These are phyloP conservation scores for Prosapia bicincta DNA, from an alignment of 2,888 invertebrate genomes.

Conservation along the genomic window DNA sequence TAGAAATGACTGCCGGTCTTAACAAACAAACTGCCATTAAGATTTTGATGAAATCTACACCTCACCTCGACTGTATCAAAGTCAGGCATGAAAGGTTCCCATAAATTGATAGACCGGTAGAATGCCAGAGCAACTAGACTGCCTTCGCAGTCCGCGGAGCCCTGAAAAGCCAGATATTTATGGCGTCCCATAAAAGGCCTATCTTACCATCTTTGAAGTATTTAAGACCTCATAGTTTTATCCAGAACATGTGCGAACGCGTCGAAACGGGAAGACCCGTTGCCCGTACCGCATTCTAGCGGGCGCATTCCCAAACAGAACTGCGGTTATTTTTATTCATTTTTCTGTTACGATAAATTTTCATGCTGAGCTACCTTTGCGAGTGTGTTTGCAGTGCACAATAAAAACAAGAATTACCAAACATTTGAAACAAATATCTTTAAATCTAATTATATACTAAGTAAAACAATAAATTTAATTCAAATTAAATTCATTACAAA, in stretches of 20 bases:
- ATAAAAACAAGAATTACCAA: too few relatives aligned
- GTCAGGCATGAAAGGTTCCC: neutral
- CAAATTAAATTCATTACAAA: too few relatives aligned
- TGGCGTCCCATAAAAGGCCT: neutral
- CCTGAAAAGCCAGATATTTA: neutral
- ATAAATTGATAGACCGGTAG: slow-evolving; percentile 2
- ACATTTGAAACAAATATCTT: too few relatives aligned
- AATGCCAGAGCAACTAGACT: neutral
- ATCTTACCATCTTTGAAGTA: neutral
- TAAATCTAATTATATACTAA: too few relatives aligned
- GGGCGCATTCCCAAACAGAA: neutral
- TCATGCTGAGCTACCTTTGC: neutral
- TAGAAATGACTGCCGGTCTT: neutral
- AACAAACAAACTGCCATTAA: neutral
- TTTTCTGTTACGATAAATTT: neutral
- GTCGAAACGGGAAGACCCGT: neutral
- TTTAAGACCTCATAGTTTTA: neutral
- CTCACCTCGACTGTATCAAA: neutral
- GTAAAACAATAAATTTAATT: too few relatives aligned
- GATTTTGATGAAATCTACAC: neutral
- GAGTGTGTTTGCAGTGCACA: neutral
- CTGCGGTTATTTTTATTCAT: neutral
- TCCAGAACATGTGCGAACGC: neutral
- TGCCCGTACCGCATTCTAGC: neutral
- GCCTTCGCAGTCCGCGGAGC: neutral